Percentiles rank a stretch among this genome's conserved stretches.
Conservation (phyloP, 2,888 invertebrate species). For the Anoplius nigerrimus region DNA sequence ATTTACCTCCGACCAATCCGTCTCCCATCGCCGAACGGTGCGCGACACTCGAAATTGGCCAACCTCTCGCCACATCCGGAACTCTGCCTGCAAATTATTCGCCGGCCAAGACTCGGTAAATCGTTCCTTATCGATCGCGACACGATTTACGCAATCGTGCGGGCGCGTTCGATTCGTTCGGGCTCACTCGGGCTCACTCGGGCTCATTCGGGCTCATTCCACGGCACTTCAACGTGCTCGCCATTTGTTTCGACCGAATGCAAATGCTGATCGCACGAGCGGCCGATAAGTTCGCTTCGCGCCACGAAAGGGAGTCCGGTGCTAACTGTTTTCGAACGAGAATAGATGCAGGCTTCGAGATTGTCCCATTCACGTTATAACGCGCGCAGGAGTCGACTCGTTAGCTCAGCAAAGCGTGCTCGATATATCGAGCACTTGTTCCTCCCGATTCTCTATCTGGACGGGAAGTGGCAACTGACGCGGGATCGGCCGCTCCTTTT, state of each 20-base stretch:
- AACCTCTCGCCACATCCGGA: background rate
- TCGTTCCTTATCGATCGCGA: background rate
- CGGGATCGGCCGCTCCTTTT: background rate
- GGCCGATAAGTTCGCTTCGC: conserved; percentile 43
- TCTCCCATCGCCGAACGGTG: no score
- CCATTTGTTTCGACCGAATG: conserved; percentile 38
- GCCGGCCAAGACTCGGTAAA: background rate
- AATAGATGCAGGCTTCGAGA: conserved; percentile 54
- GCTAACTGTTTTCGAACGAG: conserved; percentile 47
- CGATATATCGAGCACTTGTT: background rate
- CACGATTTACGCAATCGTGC: background rate
- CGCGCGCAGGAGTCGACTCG: conserved; percentile 55
- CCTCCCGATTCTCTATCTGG: no score
- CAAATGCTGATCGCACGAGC: conserved; percentile 43
- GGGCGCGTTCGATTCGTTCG: no score
- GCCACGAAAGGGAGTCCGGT: conserved; percentile 48
- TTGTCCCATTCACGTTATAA: conserved; percentile 57
- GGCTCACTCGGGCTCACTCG: no score
- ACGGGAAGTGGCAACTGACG: background rate
- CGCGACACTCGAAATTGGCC: no score
- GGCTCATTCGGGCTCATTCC: no score
- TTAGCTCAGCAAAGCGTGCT: conserved; percentile 34
- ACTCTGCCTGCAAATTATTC: background rate
- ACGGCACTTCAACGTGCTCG: background rate
- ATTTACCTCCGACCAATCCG: no score